phyloP scores from a whole-genome alignment of 2,888 invertebrate species.

The Ochropleura leucogaster region DNA sequence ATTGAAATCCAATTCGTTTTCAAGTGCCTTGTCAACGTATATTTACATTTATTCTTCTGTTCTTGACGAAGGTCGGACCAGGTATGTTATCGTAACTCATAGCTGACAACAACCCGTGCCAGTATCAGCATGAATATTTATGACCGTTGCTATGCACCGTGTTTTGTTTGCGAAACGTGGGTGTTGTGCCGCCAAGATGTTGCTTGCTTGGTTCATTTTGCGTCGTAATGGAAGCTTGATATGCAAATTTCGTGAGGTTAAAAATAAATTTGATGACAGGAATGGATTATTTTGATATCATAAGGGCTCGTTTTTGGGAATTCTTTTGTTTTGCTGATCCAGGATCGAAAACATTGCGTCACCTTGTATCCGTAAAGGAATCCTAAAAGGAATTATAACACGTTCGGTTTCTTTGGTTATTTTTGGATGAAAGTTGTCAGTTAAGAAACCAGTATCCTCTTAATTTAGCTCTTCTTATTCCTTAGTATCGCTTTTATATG shows the following conservation, averaged over 20 bases:
- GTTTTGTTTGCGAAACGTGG: conserved; percentile 54
- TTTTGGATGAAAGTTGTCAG: neutral
- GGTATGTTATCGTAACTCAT: conserved; percentile 71
- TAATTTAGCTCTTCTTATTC: neutral
- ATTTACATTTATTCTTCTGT: conserved; percentile 49
- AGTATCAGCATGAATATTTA: conserved; percentile 66
- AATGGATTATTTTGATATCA: neutral
- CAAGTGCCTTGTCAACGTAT: conserved; percentile 39
- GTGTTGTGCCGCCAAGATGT: conserved; percentile 32
- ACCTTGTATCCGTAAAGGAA: neutral
- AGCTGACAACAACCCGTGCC: conserved; percentile 52
- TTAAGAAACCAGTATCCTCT: neutral
- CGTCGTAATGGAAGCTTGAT: conserved; percentile 23
- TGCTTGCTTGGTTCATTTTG: conserved; percentile 34
- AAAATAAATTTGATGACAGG: conserved; percentile 15
- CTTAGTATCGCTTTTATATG: conserved; percentile 18
- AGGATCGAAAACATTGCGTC: neutral
- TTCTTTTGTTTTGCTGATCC: neutral
- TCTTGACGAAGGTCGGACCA: conserved; percentile 70
- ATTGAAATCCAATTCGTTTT: conserved; percentile 48
- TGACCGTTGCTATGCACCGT: conserved; percentile 49
- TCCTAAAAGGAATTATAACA: neutral
- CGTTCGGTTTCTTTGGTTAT: neutral
- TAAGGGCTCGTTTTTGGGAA: neutral
- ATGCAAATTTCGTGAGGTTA: conserved; percentile 20